Percentiles rank a stretch among this genome's conserved stretches.
These are phyloP conservation scores for Phacellophora camtschatica DNA, from an alignment of 30 jellyfish, hydroid and myxozoan genomes.

Conservation along the genomic window DNA sequence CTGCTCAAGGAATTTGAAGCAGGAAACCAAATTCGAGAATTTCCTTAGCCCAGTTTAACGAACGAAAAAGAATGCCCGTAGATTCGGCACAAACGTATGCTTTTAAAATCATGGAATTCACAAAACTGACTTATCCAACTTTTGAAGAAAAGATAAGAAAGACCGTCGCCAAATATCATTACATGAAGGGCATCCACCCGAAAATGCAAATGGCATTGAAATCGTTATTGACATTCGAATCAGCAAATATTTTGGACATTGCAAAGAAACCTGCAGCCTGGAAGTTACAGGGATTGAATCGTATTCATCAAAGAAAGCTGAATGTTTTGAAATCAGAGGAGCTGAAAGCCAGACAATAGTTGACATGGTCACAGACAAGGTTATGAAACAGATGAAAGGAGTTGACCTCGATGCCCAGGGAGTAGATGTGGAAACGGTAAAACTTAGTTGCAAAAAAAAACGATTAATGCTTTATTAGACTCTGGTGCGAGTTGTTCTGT, in stretches of 20 bases:
- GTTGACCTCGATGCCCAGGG: not conserved
- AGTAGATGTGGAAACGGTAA: not conserved
- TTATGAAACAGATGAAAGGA: not conserved
- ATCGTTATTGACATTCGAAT: not conserved
- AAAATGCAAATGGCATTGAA: slow-evolving; percentile 37
- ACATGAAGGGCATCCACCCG: slow-evolving; percentile 36
- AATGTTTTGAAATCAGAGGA: not conserved
- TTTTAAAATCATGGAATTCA: not conserved
- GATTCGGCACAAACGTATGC: slow-evolving; percentile 51
- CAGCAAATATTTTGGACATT: not conserved
- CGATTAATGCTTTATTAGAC: slow-evolving; percentile 12
- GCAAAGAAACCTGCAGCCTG: slow-evolving; percentile 24
- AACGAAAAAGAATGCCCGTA: slow-evolving; percentile 1
- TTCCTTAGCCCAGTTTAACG: slow-evolving; percentile 12
- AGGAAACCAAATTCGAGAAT: slow-evolving; percentile 27
- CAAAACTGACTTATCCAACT: slow-evolving; percentile 28
- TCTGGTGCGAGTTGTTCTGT: slow-evolving; percentile 37
- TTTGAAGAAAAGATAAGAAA: not conserved
- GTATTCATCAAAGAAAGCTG: not conserved
- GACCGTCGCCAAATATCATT: slow-evolving; percentile 30
- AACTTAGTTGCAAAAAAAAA: not conserved
- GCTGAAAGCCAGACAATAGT: not conserved
- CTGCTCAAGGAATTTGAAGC: slow-evolving; percentile 38
- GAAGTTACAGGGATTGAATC: slow-evolving; percentile 52
- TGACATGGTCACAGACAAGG: not conserved